Percentiles rank a stretch among this genome's conserved stretches.
phyloP scores from a whole-genome alignment of 1,140 invertebrate species.

The Brachionus manjavacas region DNA sequence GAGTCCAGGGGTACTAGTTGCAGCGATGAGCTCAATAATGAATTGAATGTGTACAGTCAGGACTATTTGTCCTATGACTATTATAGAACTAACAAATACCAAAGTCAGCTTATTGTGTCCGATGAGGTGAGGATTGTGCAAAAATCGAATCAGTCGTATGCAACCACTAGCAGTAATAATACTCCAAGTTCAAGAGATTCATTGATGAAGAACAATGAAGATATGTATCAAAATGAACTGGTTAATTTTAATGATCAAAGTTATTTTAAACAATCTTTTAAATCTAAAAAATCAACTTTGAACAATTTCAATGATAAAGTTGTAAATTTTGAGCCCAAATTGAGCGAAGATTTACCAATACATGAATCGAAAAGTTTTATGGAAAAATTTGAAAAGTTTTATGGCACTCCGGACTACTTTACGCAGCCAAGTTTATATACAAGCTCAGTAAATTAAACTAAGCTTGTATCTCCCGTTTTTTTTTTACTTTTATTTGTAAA shows the following conservation, averaged over 20 bases:
- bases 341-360: neutral
- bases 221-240: neutral
- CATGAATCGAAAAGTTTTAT: neutral
- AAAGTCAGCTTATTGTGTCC: neutral
- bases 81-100: neutral
- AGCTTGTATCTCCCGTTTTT: neutral
- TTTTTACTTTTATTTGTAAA: neutral
- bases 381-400: conserved; percentile 12
- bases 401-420: neutral
- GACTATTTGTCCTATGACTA: neutral
- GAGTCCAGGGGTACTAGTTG: conserved; percentile 2
- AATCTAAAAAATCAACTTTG: neutral
- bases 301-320: neutral
- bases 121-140: neutral
- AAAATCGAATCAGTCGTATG: neutral
- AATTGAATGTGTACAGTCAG: conserved; percentile 17
- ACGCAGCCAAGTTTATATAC: neutral
- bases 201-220: neutral
- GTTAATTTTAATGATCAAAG: conserved; percentile 4
- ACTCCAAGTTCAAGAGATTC: neutral
- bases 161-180: conserved; percentile 13
- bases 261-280: conserved; percentile 13
- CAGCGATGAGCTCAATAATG: neutral
- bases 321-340: neutral
- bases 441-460: neutral